Percentiles rank a stretch among this genome's conserved stretches.
phyloP scores from a whole-genome alignment of 2,888 invertebrate genomes.

The Teleiodes luculella region DNA sequence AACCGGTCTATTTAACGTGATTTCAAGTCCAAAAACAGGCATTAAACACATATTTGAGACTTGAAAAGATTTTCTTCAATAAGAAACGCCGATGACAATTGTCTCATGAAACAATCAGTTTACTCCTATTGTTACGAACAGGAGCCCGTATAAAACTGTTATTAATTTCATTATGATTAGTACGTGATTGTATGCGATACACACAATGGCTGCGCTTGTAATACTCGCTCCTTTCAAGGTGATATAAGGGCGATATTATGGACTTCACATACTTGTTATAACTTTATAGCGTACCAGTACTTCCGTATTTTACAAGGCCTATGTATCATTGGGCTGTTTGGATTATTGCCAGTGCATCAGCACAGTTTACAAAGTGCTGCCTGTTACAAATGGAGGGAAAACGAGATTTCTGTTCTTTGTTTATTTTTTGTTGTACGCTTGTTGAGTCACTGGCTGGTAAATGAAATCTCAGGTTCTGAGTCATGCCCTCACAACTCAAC shows the following conservation, averaged over 20 bases:
- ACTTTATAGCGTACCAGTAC: slow-evolving; percentile 23
- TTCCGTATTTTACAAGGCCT: slow-evolving; percentile 37
- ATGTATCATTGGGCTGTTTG: slow-evolving; percentile 22
- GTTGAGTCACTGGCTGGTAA: slow-evolving; percentile 31
- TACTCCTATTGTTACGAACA: slow-evolving; percentile 27
- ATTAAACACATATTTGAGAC: not conserved
- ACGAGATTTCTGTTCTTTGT: slow-evolving; percentile 26
- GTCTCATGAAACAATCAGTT: not conserved
- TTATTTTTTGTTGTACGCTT: slow-evolving; percentile 25
- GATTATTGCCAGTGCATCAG: slow-evolving; percentile 28
- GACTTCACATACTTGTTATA: slow-evolving; percentile 31
- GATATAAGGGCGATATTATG: slow-evolving; percentile 42
- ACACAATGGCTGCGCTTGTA: slow-evolving; percentile 30
- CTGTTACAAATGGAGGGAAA: slow-evolving; percentile 2
- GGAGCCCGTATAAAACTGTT: slow-evolving; percentile 23
- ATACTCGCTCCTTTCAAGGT: slow-evolving; percentile 52
- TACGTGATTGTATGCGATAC: slow-evolving; percentile 37
- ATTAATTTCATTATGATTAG: slow-evolving; percentile 35
- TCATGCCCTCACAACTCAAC: slow-evolving; percentile 13
- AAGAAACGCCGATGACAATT: not conserved
- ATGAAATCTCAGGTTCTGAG: slow-evolving; percentile 21
- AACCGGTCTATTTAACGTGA: slow-evolving; percentile 12
- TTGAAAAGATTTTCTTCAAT: not conserved
- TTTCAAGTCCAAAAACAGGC: too few species aligned
- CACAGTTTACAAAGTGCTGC: slow-evolving; percentile 18